Evolutionary conservation across 2,797 vertebrate species (phyloP).

Genomic region (Halcyon leucocephala): DNA sequence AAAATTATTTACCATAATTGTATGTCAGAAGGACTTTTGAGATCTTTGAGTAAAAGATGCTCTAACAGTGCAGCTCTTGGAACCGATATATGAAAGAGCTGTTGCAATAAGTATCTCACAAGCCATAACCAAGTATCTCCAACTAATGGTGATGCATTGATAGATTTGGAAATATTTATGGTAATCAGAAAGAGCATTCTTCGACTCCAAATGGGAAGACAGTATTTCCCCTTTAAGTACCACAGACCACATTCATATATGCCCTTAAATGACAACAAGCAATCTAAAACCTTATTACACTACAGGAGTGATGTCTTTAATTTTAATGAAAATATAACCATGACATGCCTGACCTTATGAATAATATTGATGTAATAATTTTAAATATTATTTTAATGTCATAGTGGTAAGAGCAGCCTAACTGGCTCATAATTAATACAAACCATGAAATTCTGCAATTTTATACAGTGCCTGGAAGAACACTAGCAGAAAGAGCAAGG

Average conservation of each 20-base stretch:
- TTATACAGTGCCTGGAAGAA: neutral
- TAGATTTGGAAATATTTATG: conserved; percentile 3
- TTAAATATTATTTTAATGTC: conserved; percentile 74
- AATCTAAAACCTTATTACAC: conserved; percentile 33
- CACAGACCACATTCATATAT: neutral
- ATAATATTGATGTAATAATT: conserved; percentile 70
- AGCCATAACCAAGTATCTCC: neutral
- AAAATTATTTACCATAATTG: neutral
- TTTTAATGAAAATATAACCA: conserved; percentile 63
- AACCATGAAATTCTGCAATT: conserved; percentile 22
- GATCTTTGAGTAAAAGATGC: neutral
- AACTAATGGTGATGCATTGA: neutral
- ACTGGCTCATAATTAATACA: conserved; percentile 41
- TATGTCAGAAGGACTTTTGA: neutral
- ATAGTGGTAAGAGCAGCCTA: conserved; percentile 52
- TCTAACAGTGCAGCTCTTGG: neutral
- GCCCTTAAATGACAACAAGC: conserved; percentile 39
- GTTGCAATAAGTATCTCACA: neutral
- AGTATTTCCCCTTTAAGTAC: conserved; percentile 23
- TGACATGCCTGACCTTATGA: conserved; percentile 72
- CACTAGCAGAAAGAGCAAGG: neutral
- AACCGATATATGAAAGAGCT: neutral
- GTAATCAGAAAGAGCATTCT: neutral
- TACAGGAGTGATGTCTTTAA: conserved; percentile 43
- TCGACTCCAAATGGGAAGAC: neutral